Evolutionary conservation across 2,113 vertebrate species (phyloP).

Genomic region (Furnarius figulus): DNA sequence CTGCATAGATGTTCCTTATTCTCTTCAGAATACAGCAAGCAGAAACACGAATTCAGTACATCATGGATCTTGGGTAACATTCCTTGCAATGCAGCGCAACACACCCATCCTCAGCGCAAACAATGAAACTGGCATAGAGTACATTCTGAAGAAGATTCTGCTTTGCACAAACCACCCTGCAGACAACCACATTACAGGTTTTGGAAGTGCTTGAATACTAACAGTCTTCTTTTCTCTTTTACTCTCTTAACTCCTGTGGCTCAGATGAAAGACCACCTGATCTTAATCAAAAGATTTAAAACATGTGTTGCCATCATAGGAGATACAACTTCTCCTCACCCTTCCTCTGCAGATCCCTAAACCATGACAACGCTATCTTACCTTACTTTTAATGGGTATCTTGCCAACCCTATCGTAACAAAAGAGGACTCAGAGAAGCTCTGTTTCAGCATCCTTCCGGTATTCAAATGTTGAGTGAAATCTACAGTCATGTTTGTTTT

Average conservation of each 20-base stretch:
- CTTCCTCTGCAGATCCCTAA: not conserved
- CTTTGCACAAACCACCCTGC: not conserved
- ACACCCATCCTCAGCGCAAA: not conserved
- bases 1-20: not conserved
- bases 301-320: fast-evolving
- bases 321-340: not conserved
- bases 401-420: not conserved
- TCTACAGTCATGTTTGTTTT: not conserved
- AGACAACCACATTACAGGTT: not conserved
- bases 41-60: not conserved
- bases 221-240: not conserved
- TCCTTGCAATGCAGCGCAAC: not conserved
- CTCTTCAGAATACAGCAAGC: not conserved
- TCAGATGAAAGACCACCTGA: not conserved
- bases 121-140: not conserved
- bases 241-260: not conserved
- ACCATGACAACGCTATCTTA: not conserved
- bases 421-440: not conserved
- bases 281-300: not conserved
- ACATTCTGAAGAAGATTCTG: not conserved
- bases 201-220: not conserved
- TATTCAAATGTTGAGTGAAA: not conserved
- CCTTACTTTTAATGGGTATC: not conserved
- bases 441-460: not conserved
- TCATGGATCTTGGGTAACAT: not conserved